These are phyloP conservation scores for Brachypalpus laphriformis DNA, from an alignment of 2,888 invertebrate species.

Conservation along the genomic window DNA sequence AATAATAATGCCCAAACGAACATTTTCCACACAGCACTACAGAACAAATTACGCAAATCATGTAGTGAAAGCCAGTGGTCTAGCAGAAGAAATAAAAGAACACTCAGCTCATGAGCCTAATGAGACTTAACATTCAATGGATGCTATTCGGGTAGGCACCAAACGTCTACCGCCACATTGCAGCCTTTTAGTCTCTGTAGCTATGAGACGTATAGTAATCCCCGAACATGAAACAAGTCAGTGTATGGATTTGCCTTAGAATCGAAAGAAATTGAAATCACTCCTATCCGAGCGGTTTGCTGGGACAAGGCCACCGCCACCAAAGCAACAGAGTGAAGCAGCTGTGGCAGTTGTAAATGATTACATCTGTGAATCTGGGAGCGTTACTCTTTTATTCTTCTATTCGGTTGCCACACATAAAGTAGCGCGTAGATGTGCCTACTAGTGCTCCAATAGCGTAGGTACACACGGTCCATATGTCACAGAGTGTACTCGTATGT, in stretches of 20 bases:
- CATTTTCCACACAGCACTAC: too few relatives aligned
- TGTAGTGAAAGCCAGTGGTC: not conserved
- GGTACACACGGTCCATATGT: conserved; percentile 41
- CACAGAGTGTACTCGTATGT: conserved; percentile 30
- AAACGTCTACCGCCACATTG: conserved; percentile 26
- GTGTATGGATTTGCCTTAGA: not conserved
- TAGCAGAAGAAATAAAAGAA: not conserved
- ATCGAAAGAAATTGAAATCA: conserved; percentile 52
- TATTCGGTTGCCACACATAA: conserved; percentile 20
- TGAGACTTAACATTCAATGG: conserved; percentile 35
- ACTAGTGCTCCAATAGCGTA: conserved; percentile 29
- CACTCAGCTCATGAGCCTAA: conserved; percentile 36
- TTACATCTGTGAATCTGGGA: conserved; percentile 52
- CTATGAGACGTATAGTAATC: conserved; percentile 32
- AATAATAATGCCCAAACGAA: too few relatives aligned
- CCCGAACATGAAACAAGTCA: conserved; percentile 26
- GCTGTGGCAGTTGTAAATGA: conserved; percentile 55
- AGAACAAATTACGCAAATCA: too few relatives aligned
- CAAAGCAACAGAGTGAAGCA: conserved; percentile 32
- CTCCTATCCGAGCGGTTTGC: conserved; percentile 39
- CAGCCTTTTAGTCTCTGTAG: conserved; percentile 35
- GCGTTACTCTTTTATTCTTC: conserved; percentile 1
- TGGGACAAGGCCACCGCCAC: conserved; percentile 14
- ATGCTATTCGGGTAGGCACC: conserved; percentile 8
- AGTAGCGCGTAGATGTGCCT: conserved; percentile 45